phyloP scores from a whole-genome alignment of 2,888 invertebrate genomes.

The Ochropleura leucogaster region DNA sequence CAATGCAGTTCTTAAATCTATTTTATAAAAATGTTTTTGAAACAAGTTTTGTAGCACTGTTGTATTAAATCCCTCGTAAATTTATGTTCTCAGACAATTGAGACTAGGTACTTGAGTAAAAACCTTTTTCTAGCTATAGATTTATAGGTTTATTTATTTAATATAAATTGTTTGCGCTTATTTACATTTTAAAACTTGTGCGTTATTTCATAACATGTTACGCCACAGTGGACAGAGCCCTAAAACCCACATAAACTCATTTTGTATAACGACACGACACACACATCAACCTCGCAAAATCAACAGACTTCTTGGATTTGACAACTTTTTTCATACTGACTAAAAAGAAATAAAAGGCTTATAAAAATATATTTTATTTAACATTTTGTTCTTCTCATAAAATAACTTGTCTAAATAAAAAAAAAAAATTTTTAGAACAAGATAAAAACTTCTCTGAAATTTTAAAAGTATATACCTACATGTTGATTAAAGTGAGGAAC shows the following conservation, averaged over 20 bases:
- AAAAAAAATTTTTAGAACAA: not conserved
- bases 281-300: constrained; percentile 54
- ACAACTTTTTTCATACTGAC: constrained; percentile 26
- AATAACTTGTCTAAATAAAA: not conserved
- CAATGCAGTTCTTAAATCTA: not conserved
- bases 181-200: constrained; percentile 41
- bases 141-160: not conserved
- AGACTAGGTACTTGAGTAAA: not conserved
- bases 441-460: not conserved
- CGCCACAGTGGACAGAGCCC: constrained; percentile 27
- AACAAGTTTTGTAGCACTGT: not conserved
- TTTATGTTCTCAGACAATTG: not conserved
- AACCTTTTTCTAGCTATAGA: not conserved
- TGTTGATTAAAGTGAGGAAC: too few relatives aligned
- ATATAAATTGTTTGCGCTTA: constrained; percentile 5
- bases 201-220: constrained; percentile 31
- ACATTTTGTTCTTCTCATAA: not conserved
- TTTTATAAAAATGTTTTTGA: not conserved
- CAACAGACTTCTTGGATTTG: constrained; percentile 57
- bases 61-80: not conserved
- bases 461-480: not conserved
- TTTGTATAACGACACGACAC: constrained; percentile 57
- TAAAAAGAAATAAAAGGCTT: not conserved
- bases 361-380: not conserved
- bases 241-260: constrained; percentile 39